Evolutionary conservation across 2,113 vertebrate genomes (phyloP), one percentile per base, ranked within the genome.

Genomic region (Nothobranchius furzeri): DNA sequence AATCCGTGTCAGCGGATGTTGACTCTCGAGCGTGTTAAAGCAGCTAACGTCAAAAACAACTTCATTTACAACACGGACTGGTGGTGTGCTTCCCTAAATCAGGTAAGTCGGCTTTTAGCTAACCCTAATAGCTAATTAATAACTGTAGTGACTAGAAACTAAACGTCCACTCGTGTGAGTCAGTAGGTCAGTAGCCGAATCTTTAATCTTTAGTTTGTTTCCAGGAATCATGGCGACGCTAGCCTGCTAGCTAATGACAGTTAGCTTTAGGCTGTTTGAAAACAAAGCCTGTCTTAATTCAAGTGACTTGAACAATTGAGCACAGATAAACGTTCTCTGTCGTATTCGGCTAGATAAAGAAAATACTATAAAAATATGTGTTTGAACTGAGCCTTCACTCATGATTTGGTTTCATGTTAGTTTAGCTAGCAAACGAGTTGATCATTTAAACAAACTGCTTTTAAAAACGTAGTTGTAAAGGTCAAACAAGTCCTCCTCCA

Each of bases 1-100:
- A 85, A 83, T 75, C 74, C 54, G 14, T 45, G 54, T 61, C 9
- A 55, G 30, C 85, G 83, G 79, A 85, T 82, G 82, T 86, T 47
- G 83, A 59, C 67, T 76, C 36, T 55, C 52, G 15, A 66, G 58
- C 57, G 46, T 30, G 30, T 30, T 53, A 24, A 45, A 51, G 68
- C 59, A 52, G 62, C 59, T 40, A 70, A 71, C 76, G 81, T 81
- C 68, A 69, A 83, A 58, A 83, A 58, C 66, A 70, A 68, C 71
- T 80, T 71, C 60, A 66, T 57, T 3, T 1, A 20, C 73, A 57
- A 50, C 40, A 63, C 55, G 59, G 58, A 17, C 56, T 37, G 58
- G 35, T 43, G 64, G 30, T 49, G 37, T 42, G 49, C 62, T 49
- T n/a, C 52, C 5, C 15, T 9, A 40, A 36, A 10, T 3, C 68